A percentile compares a stretch with the other conserved stretches of the same genome.
Evolutionary conservation across 2,888 invertebrate genomes (phyloP).

Genomic region (Neoaliturus tenellus): DNA sequence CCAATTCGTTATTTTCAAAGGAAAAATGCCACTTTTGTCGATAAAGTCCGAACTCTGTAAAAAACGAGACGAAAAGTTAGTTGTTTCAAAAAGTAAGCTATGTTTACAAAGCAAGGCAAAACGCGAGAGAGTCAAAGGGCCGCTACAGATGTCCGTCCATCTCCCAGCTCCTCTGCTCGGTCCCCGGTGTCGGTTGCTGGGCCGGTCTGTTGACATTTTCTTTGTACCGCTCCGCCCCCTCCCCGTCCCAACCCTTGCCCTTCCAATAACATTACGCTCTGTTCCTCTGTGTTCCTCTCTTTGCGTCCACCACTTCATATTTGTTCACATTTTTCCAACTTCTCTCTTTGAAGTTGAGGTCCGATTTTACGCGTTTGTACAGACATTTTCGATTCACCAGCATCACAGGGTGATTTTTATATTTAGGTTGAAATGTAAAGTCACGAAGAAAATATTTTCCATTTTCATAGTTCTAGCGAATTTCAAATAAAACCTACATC

Average conservation of each 20-base stretch:
- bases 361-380: not conserved
- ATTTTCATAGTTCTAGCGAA: too few species aligned
- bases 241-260: slow-evolving; percentile 17
- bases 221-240: not conserved
- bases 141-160: slow-evolving; percentile 26
- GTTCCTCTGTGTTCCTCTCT: too few species aligned
- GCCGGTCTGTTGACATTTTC: not conserved
- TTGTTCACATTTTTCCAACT: not conserved
- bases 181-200: slow-evolving; percentile 5
- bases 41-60: not conserved
- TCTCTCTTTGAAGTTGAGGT: not conserved
- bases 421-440: too few species aligned
- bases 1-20: too few species aligned
- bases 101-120: slow-evolving; percentile 31
- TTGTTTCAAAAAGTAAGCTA: not conserved
- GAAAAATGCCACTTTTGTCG: not conserved
- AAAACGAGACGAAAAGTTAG: not conserved
- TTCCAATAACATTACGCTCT: too few species aligned
- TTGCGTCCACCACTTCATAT: not conserved
- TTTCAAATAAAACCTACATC: too few species aligned
- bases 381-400: too few species aligned
- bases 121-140: not conserved
- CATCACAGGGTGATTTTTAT: too few species aligned
- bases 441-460: too few species aligned
- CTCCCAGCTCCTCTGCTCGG: not conserved